Evolutionary conservation across 2,797 vertebrate species (phyloP), one percentile per base, ranked within the genome.

Genomic region (Parauchenoglanis ngamensis): DNA sequence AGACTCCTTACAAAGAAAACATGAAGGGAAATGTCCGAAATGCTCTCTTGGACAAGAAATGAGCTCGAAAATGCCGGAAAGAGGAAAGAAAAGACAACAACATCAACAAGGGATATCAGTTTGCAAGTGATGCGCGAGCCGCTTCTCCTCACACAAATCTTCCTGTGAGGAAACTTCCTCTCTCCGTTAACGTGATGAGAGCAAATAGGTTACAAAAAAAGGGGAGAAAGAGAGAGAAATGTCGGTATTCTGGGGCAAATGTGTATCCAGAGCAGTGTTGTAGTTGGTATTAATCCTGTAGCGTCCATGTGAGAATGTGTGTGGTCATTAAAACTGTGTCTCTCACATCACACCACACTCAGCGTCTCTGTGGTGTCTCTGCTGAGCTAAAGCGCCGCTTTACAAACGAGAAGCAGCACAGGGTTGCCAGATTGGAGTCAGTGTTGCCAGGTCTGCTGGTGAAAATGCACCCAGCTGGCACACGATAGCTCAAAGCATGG

Each of bases 371-470:
- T 75, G 67, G 23, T 28, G 65, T 54, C 46, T 54, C 25, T 77
- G n/a, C 61, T 40, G 19, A 65, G 72, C 44, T 67, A 15, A 78
- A 85, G 84, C 21, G 49, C 59, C 28, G 73, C 73, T 85, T 65
- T 85, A 54, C 44, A 54, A 13, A 25, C 73, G 21, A 61, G 7
- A 28, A 23, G 52, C 65, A 54, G 52, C 46, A 25, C 73, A 35
- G 75, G 84, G 84, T 85, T 85, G 84, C 84, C 84, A 85, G 84
- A 85, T 85, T 68, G 44, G 10, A 12, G 1, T 1, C 8, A 21
- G 2, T 44, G 80, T 83, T 83, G 80, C 80, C 80, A 83, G 23
- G 40, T 81, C 19, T 79, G 28, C 19, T 5, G 28, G 17, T 59
- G 5, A 25, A 80, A 44, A 65, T 49, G 23, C 10, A 49, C 0